phyloP scores from a whole-genome alignment of 2,113 vertebrate genomes.

The Andinoacara biseriatus region DNA sequence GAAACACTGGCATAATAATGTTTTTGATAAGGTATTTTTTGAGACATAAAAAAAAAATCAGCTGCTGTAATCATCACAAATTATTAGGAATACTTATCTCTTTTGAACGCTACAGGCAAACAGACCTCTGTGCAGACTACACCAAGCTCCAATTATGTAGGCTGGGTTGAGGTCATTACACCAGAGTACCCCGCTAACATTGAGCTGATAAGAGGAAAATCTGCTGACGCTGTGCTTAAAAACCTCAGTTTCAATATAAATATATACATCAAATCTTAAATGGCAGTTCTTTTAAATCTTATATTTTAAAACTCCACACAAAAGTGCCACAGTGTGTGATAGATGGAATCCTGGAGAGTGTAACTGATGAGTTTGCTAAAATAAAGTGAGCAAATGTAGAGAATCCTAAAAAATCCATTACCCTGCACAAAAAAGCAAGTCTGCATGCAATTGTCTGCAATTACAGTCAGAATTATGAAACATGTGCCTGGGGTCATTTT shows the following conservation, averaged over 20 bases:
- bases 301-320: too few species aligned
- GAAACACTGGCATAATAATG: background rate
- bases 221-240: background rate
- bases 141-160: background rate
- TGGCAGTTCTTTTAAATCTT: background rate
- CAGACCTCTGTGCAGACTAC: background rate
- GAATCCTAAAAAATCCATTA: background rate
- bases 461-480: background rate
- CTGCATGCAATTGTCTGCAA: background rate
- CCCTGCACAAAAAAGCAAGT: background rate
- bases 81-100: background rate
- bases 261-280: background rate
- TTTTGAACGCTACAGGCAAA: background rate
- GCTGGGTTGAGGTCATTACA: slow-evolving; percentile 3
- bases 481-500: too few species aligned
- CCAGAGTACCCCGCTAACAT: background rate
- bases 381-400: too few species aligned
- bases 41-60: background rate
- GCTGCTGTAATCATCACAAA: background rate
- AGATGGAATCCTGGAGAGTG: too few species aligned
- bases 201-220: background rate
- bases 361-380: too few species aligned
- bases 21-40: background rate
- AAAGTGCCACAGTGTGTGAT: too few species aligned
- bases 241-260: background rate